Evolutionary conservation across 2,888 invertebrate species (phyloP), one percentile per base, ranked within the genome.

Genomic region (Scaptomyza tumidula): DNA sequence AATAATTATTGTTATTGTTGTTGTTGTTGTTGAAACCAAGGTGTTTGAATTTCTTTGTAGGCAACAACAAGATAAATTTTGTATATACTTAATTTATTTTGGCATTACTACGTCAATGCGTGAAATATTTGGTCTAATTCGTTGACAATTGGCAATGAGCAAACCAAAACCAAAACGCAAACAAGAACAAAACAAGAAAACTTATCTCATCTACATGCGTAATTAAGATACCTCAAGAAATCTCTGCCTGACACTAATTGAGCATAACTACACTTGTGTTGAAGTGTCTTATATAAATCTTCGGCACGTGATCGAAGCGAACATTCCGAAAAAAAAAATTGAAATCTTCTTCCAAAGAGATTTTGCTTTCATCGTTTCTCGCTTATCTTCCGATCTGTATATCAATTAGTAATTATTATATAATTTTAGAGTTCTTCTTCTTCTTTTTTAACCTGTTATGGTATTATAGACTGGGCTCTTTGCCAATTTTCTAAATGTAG

Each of bases 41-140:
- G 86, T 80, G 69, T 72, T 86, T 64, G 57, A 58, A 75, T 76
- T 67, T 58, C 63, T 70, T 39, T 46, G 61, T 61, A 44, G 60
- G 60, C 64, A 33, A 35, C 64, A 33, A 35, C 31, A 35, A 44
- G 44, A 39, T 53, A 41, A 37, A 48, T 76, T 80, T 76, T 57
- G 45, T 27, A 54, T 60, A 29, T 33, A 13, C n/a, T 45, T 46
- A 43, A 33, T 43, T n/a, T 19, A 13, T 60, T 64, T 57, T 46
- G 16, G 58, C 57, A 46, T 41, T 75, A 78, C 59, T 86, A 78
- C 82, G 82, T 86, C 82, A 83, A 88, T 83, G 84, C 52, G 53
- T 66, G n/a, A 83, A 83, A 74, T 80, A 86, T 88, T 68, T 80
- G 65, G 39, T 71, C 67, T 53, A 86, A 71, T 76, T 87, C 58